Percentiles rank a stretch among this genome's conserved stretches.
These are phyloP conservation scores for Trididemnum clinides DNA, from an alignment of 23 tunicate genomes.

Conservation along the genomic window DNA sequence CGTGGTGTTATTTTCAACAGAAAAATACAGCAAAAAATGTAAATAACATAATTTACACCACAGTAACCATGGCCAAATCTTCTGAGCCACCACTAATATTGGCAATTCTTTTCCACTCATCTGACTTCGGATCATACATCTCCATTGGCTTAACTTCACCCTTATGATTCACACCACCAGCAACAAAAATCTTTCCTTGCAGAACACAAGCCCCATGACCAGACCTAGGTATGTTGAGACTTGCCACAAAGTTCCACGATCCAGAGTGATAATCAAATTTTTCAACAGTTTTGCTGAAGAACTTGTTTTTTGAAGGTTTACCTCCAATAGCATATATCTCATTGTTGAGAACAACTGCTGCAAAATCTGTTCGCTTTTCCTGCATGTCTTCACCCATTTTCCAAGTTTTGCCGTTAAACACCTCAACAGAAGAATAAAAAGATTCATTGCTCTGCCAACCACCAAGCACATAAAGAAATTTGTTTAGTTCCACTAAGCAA, in stretches of 20 bases:
- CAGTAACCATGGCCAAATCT: neutral
- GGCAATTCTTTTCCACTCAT: neutral
- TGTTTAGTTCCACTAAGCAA: neutral
- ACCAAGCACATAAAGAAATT: neutral
- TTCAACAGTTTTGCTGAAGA: neutral
- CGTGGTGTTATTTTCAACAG: too few relatives aligned
- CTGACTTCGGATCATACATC: neutral
- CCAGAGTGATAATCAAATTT: neutral
- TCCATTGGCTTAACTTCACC: neutral
- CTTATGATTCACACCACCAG: neutral
- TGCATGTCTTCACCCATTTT: neutral
- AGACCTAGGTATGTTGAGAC: neutral
- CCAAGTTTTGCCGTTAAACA: neutral
- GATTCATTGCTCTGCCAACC: neutral
- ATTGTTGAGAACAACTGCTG: neutral
- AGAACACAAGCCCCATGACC: slow-evolving; percentile 8
- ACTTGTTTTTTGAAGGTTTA: neutral
- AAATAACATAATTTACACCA: too few relatives aligned
- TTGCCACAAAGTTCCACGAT: neutral
- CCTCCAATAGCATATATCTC: slow-evolving; percentile 6
- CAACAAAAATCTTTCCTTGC: neutral
- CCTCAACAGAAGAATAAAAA: neutral
- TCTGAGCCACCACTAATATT: neutral
- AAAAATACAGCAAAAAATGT: too few relatives aligned
- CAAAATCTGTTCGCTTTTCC: neutral